Conservation (phyloP, 2,113 vertebrate genomes). For the Ceyx melanurus region DNA sequence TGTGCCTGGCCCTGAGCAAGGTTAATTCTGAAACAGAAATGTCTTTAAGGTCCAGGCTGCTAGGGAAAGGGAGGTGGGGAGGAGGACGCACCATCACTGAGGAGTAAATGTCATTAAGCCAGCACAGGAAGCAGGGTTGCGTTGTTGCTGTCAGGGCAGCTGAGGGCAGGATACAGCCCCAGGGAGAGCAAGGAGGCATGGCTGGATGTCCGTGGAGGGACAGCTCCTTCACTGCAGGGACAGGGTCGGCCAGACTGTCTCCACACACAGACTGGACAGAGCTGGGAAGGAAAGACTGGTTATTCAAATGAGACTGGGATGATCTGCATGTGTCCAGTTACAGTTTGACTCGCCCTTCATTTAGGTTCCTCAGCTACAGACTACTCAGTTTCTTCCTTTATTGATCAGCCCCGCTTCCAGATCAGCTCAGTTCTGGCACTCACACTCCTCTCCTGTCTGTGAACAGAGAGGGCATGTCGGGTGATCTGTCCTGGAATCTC, state of each 20-base stretch:
- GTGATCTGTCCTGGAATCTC: background rate
- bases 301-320: background rate
- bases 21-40: background rate
- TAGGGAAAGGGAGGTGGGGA: background rate
- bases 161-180: background rate
- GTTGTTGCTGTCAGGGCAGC: background rate
- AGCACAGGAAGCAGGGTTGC: accelerated
- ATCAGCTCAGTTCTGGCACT: background rate
- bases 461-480: background rate
- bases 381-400: background rate
- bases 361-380: background rate
- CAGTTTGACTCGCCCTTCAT: background rate
- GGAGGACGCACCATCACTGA: too few species aligned
- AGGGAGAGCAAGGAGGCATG: background rate
- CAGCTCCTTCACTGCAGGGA: background rate
- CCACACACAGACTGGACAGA: background rate
- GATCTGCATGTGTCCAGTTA: background rate
- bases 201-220: background rate
- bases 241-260: background rate
- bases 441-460: background rate
- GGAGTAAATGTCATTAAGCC: background rate
- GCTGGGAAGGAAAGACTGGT: background rate
- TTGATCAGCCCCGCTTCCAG: background rate
- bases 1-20: background rate
- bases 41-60: too few species aligned